Evolutionary conservation across 2,113 vertebrate genomes (phyloP).

Genomic region (Ailurus styani): DNA sequence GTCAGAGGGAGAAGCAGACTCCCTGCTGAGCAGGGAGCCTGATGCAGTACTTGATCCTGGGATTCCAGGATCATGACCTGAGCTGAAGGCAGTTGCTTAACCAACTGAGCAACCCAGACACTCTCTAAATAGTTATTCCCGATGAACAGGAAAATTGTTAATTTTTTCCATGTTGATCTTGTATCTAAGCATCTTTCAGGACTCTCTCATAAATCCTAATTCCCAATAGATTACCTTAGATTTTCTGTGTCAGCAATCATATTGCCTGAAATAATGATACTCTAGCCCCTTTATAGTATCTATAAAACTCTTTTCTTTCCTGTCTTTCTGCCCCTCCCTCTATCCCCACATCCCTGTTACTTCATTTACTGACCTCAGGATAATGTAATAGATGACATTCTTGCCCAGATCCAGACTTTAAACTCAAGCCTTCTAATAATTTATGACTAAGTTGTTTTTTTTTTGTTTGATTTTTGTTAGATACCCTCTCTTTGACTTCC

Average conservation of each 20-base stretch:
- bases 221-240: not conserved
- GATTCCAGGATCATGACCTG: no score
- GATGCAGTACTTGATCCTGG: no score
- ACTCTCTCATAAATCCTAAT: not conserved
- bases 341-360: not conserved
- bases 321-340: no score
- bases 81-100: no score
- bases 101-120: no score
- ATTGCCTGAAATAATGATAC: not conserved
- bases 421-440: not conserved
- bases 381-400: not conserved
- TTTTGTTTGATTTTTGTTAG: not conserved
- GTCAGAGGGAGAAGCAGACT: no score
- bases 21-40: no score
- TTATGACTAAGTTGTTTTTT: not conserved
- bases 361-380: not conserved
- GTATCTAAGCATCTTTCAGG: not conserved
- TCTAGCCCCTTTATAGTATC: not conserved
- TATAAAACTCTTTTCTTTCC: not conserved
- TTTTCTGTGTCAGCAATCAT: not conserved
- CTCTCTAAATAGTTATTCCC: no score
- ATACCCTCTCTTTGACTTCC: not conserved
- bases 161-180: not conserved
- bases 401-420: not conserved
- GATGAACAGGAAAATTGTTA: not conserved